These are phyloP conservation scores for Rhagonycha fulva DNA, from an alignment of 2,888 invertebrate species.

Conservation along the genomic window DNA sequence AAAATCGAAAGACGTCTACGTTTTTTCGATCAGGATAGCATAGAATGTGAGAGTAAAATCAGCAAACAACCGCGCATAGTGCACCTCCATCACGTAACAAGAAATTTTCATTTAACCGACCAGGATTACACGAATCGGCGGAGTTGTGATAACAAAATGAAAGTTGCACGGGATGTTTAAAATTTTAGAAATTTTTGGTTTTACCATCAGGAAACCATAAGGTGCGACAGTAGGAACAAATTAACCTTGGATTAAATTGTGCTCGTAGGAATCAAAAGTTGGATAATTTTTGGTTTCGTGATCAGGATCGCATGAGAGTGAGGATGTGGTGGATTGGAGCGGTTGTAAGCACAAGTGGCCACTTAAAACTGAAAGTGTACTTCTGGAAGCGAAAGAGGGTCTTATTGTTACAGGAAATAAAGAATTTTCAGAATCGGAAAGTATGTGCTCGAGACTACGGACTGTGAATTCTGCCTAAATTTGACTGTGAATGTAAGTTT, in stretches of 20 bases:
- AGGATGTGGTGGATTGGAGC: not conserved
- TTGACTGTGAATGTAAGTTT: not conserved
- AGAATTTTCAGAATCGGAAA: not conserved
- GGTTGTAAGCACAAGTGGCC: not conserved
- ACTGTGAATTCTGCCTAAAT: not conserved
- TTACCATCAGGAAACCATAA: not conserved
- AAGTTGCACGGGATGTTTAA: not conserved
- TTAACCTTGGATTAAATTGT: not conserved
- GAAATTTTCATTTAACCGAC: not conserved
- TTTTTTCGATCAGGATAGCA: not conserved
- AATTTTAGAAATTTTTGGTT: not conserved
- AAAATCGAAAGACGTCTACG: not conserved
- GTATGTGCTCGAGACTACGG: not conserved
- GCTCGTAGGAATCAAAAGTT: not conserved
- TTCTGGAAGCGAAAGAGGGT: not conserved
- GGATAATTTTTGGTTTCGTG: not conserved
- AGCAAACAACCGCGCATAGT: not conserved
- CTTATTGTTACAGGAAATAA: not conserved
- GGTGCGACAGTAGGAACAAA: not conserved
- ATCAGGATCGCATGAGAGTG: not conserved
- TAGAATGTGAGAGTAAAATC: not conserved
- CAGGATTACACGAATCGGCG: not conserved
- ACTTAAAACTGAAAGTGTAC: not conserved
- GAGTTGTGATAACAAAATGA: not conserved
- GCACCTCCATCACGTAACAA: not conserved